Percentiles rank a stretch among this genome's conserved stretches.
Conservation (phyloP, 1,140 invertebrate genomes). For the Hydropsyche tenuis region DNA sequence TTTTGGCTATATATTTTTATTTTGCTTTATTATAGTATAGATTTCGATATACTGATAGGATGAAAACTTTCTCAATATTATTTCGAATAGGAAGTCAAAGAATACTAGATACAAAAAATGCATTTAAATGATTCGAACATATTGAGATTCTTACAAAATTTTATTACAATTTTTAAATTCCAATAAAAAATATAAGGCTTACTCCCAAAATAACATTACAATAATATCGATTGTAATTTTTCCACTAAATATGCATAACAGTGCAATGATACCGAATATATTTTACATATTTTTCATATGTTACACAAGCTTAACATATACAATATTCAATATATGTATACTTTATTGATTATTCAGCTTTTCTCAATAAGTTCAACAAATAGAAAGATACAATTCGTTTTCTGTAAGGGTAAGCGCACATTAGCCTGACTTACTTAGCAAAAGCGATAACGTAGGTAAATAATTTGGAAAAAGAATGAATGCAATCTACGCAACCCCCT, state of each 20-base stretch:
- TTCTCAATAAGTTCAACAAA: no score
- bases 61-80: no score
- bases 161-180: background rate
- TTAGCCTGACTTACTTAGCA: no score
- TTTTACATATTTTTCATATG: background rate
- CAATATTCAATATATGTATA: constrained; percentile 3
- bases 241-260: constrained; percentile 17
- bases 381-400: background rate
- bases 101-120: no score
- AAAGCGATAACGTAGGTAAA: no score
- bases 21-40: no score
- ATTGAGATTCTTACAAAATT: constrained; percentile 8
- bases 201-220: constrained; percentile 5
- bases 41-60: no score
- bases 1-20: no score
- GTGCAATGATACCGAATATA: background rate
- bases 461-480: no score
- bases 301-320: constrained; percentile 13
- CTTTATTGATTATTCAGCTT: background rate
- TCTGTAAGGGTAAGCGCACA: no score
- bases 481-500: no score
- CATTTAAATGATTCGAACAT: background rate
- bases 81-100: no score
- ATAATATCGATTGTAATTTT: constrained; percentile 22
- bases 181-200: background rate